These are phyloP conservation scores for Porites rus DNA, from an alignment of 92 coral and sea anemone species.

Conservation along the genomic window DNA sequence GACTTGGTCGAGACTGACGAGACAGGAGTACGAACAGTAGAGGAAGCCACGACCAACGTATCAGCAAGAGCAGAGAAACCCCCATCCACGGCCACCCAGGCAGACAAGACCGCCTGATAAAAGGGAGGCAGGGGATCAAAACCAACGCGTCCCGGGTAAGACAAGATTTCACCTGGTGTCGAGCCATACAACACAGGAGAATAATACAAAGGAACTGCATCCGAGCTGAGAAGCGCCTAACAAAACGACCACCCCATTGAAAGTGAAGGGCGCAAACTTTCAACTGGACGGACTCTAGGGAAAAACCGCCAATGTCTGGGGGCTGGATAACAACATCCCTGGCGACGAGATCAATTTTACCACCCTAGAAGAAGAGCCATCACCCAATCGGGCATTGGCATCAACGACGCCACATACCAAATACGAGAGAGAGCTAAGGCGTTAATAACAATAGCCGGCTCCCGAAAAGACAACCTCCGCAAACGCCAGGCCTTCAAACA, in stretches of 20 bases:
- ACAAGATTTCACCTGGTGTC: neutral
- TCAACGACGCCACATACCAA: too few relatives aligned
- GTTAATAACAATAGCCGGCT: too few relatives aligned
- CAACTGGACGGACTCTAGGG: neutral
- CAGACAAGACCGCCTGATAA: neutral
- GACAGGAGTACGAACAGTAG: too few relatives aligned
- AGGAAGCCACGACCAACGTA: neutral
- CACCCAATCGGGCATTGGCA: too few relatives aligned
- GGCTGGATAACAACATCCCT: constrained; percentile 9
- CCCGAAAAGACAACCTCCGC: too few relatives aligned
- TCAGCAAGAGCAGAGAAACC: neutral
- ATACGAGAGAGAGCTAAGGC: too few relatives aligned
- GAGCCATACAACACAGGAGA: neutral
- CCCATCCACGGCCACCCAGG: neutral
- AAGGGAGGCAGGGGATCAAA: neutral
- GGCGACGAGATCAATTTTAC: neutral
- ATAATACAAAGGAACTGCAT: neutral
- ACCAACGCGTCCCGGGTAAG: neutral
- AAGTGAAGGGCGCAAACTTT: neutral
- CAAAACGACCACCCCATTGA: neutral
- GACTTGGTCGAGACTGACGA: too few relatives aligned
- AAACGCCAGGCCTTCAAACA: too few relatives aligned
- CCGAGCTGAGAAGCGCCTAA: neutral
- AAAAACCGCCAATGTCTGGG: neutral
- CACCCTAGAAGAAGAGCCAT: neutral